Percentiles rank a stretch among this genome's conserved stretches.
Conservation (phyloP, 2,888 invertebrate genomes). For the Dioctria rufipes region DNA sequence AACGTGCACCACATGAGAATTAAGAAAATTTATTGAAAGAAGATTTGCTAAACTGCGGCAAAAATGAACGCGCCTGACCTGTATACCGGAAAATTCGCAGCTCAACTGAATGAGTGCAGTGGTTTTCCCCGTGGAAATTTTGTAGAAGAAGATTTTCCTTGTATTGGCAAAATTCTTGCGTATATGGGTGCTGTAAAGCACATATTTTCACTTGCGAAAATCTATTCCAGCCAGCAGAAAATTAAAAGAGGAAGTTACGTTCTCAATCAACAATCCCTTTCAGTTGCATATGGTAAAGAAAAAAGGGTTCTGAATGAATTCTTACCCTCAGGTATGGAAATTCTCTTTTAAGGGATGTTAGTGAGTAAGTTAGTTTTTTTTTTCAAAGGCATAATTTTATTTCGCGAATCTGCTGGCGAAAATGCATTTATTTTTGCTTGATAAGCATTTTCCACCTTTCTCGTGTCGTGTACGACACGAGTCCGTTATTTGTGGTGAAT, state of each 20-base stretch:
- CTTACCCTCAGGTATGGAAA: neutral
- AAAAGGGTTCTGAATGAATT: neutral
- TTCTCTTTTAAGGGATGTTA: neutral
- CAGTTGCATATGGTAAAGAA: neutral
- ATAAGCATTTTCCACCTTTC: neutral
- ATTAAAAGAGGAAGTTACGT: conserved; percentile 23
- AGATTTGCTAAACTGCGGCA: conserved; percentile 40
- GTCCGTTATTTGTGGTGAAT: conserved; percentile 27
- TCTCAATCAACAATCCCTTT: neutral
- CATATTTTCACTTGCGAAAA: conserved; percentile 15
- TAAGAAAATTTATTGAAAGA: neutral
- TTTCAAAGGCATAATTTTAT: neutral
- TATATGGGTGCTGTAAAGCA: conserved; percentile 1
- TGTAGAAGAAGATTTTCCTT: conserved; percentile 23
- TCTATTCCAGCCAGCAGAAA: conserved; percentile 16
- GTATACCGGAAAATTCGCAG: conserved; percentile 68
- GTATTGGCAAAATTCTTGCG: conserved; percentile 9
- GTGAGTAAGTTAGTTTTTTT: neutral
- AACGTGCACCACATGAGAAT: neutral
- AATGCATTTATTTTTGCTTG: conserved; percentile 1
- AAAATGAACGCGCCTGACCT: conserved; percentile 58
- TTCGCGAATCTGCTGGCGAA: neutral
- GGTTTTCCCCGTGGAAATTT: conserved; percentile 49
- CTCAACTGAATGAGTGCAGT: conserved; percentile 66
- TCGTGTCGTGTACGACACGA: conserved; percentile 1